Evolutionary conservation across 2,113 vertebrate genomes (phyloP).

Genomic region (Raphicerus campestris): DNA sequence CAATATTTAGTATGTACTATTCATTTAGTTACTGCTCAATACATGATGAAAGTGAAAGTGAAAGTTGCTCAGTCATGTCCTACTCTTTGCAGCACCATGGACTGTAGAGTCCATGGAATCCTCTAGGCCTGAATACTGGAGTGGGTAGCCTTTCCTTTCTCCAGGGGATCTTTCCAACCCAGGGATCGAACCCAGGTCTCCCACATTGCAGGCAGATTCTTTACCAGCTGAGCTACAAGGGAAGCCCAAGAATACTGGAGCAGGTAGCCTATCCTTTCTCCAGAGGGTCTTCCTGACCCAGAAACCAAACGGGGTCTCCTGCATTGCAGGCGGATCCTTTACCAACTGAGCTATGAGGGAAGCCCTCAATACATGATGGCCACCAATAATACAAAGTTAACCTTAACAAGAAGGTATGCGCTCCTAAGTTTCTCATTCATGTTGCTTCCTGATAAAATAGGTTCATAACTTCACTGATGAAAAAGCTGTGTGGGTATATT

Average conservation of each 20-base stretch:
- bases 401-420: background rate
- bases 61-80: background rate
- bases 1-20: background rate
- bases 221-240: background rate
- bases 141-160: background rate
- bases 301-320: background rate
- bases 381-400: background rate
- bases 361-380: background rate
- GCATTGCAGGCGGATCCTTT: fast-evolving
- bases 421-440: background rate
- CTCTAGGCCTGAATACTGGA: background rate
- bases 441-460: background rate
- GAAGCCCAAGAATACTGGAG: background rate
- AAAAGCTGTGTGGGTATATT: background rate
- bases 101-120: background rate
- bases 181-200: background rate
- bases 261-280: background rate
- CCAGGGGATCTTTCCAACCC: background rate
- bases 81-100: background rate
- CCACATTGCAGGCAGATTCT: background rate
- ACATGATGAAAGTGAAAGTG: background rate
- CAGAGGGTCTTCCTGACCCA: background rate
- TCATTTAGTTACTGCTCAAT: background rate
- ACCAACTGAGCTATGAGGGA: background rate
- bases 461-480: background rate